Percentiles rank a stretch among this genome's conserved stretches.
phyloP scores from a whole-genome alignment of 2,113 vertebrate species.

The Chunga burmeisteri region DNA sequence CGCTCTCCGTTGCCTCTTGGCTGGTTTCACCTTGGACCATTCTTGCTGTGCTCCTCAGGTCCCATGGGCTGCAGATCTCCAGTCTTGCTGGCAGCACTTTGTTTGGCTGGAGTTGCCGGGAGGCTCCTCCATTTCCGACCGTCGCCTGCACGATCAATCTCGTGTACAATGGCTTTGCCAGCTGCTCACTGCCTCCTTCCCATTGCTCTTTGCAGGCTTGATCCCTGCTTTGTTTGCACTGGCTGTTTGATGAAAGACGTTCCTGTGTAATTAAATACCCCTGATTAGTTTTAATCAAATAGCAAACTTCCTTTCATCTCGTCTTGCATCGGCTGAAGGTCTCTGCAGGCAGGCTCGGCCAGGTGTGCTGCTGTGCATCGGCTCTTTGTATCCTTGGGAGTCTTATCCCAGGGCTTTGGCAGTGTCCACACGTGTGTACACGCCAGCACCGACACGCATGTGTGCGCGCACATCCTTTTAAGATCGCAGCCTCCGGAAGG shows the following conservation, averaged over 20 bases:
- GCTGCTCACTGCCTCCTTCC: slow-evolving; percentile 40
- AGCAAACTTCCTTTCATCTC: slow-evolving; percentile 75
- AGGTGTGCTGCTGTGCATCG: background rate
- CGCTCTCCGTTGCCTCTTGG: accelerated
- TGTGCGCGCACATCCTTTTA: accelerated
- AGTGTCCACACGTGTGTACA: accelerated
- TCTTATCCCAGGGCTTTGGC: background rate
- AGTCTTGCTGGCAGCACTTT: background rate
- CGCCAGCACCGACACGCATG: background rate
- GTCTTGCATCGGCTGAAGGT: background rate
- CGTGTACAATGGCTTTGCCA: background rate
- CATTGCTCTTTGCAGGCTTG: slow-evolving; percentile 9
- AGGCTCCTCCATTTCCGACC: background rate
- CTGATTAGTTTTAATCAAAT: slow-evolving; percentile 65
- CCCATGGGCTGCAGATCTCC: background rate
- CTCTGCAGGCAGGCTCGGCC: background rate
- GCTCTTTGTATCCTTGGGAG: slow-evolving; percentile 3
- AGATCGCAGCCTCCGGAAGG: background rate
- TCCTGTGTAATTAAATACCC: slow-evolving; percentile 73
- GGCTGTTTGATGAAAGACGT: slow-evolving; percentile 69
- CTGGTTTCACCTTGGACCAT: background rate
- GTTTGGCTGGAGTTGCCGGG: background rate
- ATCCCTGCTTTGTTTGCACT: slow-evolving; percentile 64
- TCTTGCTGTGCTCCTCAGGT: background rate
- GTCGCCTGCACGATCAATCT: background rate